Percentiles rank a stretch among this genome's conserved stretches.
These are phyloP conservation scores for Hylia prasina DNA, from an alignment of 2,113 vertebrate genomes.

Conservation along the genomic window DNA sequence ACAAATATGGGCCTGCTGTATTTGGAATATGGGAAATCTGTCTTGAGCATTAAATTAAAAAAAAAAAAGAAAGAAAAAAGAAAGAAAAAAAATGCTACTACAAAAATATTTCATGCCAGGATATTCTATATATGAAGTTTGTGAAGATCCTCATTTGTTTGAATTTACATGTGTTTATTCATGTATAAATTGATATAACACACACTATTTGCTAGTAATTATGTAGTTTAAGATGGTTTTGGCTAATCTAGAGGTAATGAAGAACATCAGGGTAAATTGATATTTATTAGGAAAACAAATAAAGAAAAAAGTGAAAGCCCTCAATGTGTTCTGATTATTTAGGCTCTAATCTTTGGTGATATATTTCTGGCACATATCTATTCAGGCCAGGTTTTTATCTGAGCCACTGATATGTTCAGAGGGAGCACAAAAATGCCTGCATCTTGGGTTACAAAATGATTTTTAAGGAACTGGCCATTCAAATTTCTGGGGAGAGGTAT, in stretches of 20 bases:
- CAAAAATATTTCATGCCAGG: neutral
- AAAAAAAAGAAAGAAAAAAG: neutral
- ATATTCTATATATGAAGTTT: neutral
- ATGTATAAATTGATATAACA: neutral
- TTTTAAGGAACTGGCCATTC: neutral
- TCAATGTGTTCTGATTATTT: neutral
- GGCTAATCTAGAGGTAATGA: neutral
- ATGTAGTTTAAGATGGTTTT: neutral
- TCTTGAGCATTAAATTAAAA: neutral
- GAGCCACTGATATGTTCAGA: neutral
- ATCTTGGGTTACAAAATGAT: neutral
- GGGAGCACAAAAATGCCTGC: neutral
- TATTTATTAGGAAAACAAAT: neutral
- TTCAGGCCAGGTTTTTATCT: neutral
- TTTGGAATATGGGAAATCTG: neutral
- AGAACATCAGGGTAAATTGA: neutral
- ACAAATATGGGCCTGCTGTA: neutral
- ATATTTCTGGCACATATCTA: neutral
- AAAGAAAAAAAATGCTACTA: neutral
- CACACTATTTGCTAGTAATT: neutral
- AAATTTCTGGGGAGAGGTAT: neutral
- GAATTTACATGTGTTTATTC: neutral
- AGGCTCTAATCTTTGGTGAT: neutral
- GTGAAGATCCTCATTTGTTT: neutral
- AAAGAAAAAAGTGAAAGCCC: neutral